Evolutionary conservation across 2,888 invertebrate species (phyloP), one percentile per base, ranked within the genome.

Genomic region (Oeneis ivallda): DNA sequence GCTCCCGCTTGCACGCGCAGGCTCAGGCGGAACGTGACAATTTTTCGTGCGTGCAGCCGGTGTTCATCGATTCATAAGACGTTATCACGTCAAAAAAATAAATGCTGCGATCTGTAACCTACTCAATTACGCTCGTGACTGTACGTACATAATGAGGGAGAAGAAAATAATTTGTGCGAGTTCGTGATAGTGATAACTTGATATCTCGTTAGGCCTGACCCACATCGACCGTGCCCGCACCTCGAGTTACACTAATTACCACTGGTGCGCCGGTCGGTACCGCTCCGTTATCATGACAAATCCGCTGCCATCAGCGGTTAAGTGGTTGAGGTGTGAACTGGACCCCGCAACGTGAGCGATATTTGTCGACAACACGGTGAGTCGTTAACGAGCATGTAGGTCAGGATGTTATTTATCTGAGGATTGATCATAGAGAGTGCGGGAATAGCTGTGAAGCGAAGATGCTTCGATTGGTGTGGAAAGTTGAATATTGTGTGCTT

Each of bases 271-370:
- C 26, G 26, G 26, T 9, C 13, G 58, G 34, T 10, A 15, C 15
- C 10, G 15, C 15, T 37, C 17, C 37, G 37, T 17, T 53, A 37
- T 53, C 53, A 15, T 73, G 74, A 77, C 75, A 74, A 76, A 78
- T 78, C 73, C 66, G 68, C 67, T 59, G 70, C 68, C 69, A 71
- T 71, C 68, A 74, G 69, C 62, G 70, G 62, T 70, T 58, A 70
- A 69, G 72, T 64, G 63, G 70, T 57, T 70, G 65, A 68, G 67
- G 72, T 63, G 64, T 64, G 69, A 64, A 66, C 69, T 65, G 70
- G 73, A 71, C 67, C 73, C 74, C 68, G 75, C 71, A 72, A 37
- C 19, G 17, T 9, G n/a, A 52, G 52, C 4, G n/a, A 8, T n/a
- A 52, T 52, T 52, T 34, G 32, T 52, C 26, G n/a, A 7, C 26